Evolutionary conservation across 2,113 vertebrate genomes (phyloP).

Genomic region (Mobula birostris): DNA sequence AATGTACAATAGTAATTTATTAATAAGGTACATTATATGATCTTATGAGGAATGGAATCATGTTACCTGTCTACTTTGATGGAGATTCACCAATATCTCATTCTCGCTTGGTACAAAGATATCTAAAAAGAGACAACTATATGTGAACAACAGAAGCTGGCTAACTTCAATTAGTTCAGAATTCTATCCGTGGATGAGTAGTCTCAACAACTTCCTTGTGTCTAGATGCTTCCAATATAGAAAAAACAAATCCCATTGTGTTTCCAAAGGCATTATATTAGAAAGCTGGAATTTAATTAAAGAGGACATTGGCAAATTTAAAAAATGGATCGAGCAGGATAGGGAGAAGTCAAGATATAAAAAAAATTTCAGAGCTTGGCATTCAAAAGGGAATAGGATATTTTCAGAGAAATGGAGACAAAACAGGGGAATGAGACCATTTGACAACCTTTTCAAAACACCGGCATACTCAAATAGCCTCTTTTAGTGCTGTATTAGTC

Average conservation of each 20-base stretch:
- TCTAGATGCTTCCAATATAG: background rate
- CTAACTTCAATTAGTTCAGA: background rate
- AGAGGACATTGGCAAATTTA: background rate
- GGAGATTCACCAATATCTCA: conserved; percentile 23
- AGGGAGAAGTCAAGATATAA: background rate
- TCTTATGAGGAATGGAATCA: background rate
- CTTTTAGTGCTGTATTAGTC: no score
- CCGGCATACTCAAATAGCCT: no score
- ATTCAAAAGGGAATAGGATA: no score
- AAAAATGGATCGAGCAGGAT: background rate
- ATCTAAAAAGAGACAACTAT: background rate
- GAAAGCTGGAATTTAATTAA: background rate
- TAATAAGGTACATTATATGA: no score
- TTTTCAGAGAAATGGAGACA: background rate
- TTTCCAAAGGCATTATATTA: background rate
- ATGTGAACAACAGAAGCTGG: background rate
- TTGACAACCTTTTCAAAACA: no score
- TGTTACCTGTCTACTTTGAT: conserved; percentile 15
- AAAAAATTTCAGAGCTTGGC: background rate
- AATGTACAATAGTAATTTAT: background rate
- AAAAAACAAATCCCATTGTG: background rate
- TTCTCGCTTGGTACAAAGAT: conserved; percentile 19
- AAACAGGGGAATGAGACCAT: no score
- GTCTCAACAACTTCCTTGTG: background rate
- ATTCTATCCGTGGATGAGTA: background rate